Percentiles rank a stretch among this genome's conserved stretches.
These are phyloP conservation scores for Scleropages formosus DNA, from an alignment of 2,797 vertebrate species.

Conservation along the genomic window DNA sequence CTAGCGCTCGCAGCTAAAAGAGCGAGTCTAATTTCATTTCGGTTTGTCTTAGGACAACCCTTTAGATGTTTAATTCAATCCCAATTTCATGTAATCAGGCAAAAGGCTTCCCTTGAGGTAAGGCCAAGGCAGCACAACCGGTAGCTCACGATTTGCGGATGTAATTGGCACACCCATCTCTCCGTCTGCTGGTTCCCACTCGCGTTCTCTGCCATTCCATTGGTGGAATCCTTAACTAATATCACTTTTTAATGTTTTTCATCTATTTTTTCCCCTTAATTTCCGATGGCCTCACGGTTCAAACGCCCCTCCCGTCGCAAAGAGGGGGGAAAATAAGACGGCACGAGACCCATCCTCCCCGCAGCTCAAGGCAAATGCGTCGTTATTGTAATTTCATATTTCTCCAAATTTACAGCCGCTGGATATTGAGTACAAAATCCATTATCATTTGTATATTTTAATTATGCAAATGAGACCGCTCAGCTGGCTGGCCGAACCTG, in stretches of 20 bases:
- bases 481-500: conserved; percentile 96
- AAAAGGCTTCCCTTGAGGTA: conserved; percentile 90
- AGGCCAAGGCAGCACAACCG: conserved; percentile 78
- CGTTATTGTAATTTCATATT: conserved; percentile 99
- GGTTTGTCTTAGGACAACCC: conserved; percentile 89
- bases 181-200: conserved; percentile 57
- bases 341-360: conserved; percentile 68
- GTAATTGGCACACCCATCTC: conserved; percentile 86
- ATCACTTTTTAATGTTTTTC: conserved; percentile 79
- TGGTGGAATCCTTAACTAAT: conserved; percentile 83
- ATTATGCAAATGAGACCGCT: conserved; percentile 99
- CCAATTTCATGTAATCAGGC: conserved; percentile 97
- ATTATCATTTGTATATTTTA: conserved; percentile 99
- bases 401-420: conserved; percentile 96
- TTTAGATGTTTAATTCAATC: conserved; percentile 99
- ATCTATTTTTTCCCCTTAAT: conserved; percentile 56
- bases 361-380: conserved; percentile 83
- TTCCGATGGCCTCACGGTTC: conserved; percentile 63
- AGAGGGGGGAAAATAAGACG: conserved; percentile 30
- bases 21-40: conserved; percentile 89
- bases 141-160: conserved; percentile 86
- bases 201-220: conserved; percentile 51
- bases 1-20: conserved; percentile 74
- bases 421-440: conserved; percentile 99
- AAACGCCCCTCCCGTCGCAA: conserved; percentile 78